These are phyloP conservation scores for Rana temporaria DNA, from an alignment of 2,113 vertebrate species.

Conservation along the genomic window DNA sequence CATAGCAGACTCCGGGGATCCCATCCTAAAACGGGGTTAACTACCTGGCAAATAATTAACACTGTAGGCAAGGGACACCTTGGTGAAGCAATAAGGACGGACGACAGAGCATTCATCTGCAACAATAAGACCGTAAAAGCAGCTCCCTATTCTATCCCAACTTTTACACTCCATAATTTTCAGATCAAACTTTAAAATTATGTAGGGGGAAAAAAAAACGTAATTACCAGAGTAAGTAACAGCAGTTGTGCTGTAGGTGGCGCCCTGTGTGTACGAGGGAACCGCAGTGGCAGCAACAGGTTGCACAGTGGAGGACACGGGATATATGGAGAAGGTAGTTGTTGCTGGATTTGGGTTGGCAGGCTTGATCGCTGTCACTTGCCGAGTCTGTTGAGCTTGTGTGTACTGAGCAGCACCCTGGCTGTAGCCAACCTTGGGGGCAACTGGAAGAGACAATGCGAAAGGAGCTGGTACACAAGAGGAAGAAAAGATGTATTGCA, in stretches of 20 bases:
- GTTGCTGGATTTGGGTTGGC: conserved; percentile 92
- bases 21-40: too few species aligned
- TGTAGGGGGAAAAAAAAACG: background rate
- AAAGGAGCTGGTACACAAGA: conserved; percentile 52
- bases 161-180: too few species aligned
- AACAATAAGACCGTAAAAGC: too few species aligned
- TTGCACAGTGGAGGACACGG: conserved; percentile 93
- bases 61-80: too few species aligned
- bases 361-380: conserved; percentile 97
- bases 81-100: too few species aligned
- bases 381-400: conserved; percentile 93
- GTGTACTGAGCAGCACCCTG: conserved; percentile 94
- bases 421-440: conserved; percentile 91
- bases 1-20: too few species aligned
- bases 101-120: too few species aligned
- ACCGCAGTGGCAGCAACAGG: conserved; percentile 93
- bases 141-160: too few species aligned
- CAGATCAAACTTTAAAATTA: background rate
- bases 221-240: conserved; percentile 91
- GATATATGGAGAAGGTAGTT: conserved; percentile 96
- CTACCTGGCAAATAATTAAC: too few species aligned
- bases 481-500: conserved; percentile 52
- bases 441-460: conserved; percentile 69
- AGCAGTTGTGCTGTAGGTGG: conserved; percentile 95
- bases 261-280: conserved; percentile 95